Evolutionary conservation across 2,113 vertebrate species (phyloP).

Genomic region (Cervus canadensis): DNA sequence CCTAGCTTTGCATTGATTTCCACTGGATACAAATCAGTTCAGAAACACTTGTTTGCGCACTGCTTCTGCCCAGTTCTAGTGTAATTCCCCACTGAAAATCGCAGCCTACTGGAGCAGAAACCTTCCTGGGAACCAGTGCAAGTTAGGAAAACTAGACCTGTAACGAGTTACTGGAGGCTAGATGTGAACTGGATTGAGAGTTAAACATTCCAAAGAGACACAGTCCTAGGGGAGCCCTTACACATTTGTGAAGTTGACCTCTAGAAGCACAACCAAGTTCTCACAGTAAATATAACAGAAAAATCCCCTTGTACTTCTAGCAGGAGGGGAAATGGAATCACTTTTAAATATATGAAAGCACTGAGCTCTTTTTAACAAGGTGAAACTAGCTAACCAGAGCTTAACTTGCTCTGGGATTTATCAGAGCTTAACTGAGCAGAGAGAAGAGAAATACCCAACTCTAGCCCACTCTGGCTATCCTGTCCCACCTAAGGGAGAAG

Average conservation of each 20-base stretch:
- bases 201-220: background rate
- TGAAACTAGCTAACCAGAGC: background rate
- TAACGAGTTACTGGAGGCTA: background rate
- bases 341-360: background rate
- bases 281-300: background rate
- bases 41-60: background rate
- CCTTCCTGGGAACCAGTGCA: background rate
- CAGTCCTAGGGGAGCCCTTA: background rate
- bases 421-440: background rate
- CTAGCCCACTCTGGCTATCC: background rate
- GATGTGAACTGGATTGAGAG: background rate
- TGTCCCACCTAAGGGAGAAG: background rate
- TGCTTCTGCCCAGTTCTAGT: background rate
- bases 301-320: background rate
- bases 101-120: too few species aligned
- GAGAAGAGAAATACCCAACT: background rate
- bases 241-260: background rate
- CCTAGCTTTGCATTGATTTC: background rate
- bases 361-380: background rate
- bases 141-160: background rate
- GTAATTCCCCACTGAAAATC: background rate
- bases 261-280: background rate
- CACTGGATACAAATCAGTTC: background rate
- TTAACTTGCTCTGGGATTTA: background rate
- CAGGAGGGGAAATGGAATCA: background rate